Evolutionary conservation across 2,113 vertebrate species (phyloP).

Genomic region (Lathamus discolor): DNA sequence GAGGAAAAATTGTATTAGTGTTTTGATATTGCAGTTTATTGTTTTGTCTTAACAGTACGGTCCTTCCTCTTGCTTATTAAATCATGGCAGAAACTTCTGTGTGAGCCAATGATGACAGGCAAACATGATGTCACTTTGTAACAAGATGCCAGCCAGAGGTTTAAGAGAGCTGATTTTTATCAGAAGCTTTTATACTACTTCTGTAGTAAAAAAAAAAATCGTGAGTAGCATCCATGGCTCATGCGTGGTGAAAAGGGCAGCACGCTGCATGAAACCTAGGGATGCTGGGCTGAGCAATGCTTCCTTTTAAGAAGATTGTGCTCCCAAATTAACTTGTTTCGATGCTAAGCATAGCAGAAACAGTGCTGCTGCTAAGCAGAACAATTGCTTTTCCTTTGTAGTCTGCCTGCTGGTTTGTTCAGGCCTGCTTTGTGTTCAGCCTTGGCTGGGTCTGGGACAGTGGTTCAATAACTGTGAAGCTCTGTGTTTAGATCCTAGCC

Average conservation of each 20-base stretch:
- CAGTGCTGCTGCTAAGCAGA: conserved; percentile 59
- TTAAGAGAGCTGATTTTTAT: conserved; percentile 16
- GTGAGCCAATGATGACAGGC: background rate
- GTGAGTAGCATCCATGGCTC: conserved; percentile 34
- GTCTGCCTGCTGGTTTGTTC: conserved; percentile 63
- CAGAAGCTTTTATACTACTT: background rate
- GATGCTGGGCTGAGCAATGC: conserved; percentile 41
- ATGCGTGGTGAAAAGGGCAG: conserved; percentile 54
- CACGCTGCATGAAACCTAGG: conserved; percentile 39
- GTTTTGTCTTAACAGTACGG: conserved; percentile 18
- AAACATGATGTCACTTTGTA: background rate
- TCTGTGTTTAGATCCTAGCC: conserved; percentile 62
- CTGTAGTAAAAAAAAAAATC: conserved; percentile 17
- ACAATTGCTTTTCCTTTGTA: conserved; percentile 69
- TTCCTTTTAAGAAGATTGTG: conserved; percentile 66
- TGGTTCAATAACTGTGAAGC: conserved; percentile 47
- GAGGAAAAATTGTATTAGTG: background rate
- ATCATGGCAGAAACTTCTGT: background rate
- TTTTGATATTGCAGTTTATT: conserved; percentile 12
- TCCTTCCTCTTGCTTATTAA: conserved; percentile 13
- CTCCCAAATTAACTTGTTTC: conserved; percentile 80
- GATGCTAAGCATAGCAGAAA: conserved; percentile 65
- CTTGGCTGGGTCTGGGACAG: conserved; percentile 62
- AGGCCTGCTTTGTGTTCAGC: conserved; percentile 62
- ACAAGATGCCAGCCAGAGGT: conserved; percentile 9